Conservation (phyloP, 2,888 invertebrate genomes). For the Calephelis perditalis region DNA sequence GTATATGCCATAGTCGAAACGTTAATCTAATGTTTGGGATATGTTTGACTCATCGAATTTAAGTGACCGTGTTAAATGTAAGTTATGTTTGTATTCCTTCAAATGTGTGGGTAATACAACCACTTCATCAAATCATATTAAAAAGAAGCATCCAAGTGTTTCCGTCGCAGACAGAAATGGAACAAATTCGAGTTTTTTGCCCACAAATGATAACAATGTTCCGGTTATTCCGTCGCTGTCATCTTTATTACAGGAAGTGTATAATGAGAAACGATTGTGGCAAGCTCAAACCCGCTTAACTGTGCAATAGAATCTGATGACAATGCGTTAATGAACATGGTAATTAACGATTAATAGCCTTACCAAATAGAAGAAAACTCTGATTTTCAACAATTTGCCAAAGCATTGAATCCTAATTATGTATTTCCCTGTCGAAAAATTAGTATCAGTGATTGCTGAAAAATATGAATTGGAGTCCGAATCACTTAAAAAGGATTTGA, state of each 20-base stretch:
- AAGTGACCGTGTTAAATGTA: constrained; percentile 20
- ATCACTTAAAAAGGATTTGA: too few species aligned
- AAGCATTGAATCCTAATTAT: constrained; percentile 6
- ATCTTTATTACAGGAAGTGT: constrained; percentile 14
- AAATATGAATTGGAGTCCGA: not conserved
- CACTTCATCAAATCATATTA: constrained; percentile 27
- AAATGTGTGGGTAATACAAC: constrained; percentile 28
- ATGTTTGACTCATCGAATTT: constrained; percentile 12
- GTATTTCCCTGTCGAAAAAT: not conserved
- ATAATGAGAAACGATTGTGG: constrained; percentile 12
- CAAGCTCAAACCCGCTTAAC: constrained; percentile 7
- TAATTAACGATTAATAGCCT: constrained; percentile 3
- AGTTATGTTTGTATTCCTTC: constrained; percentile 25
- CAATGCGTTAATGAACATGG: constrained; percentile 9
- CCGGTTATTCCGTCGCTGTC: constrained; percentile 14
- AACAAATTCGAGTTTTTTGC: constrained; percentile 15
- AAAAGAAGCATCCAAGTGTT: constrained; percentile 26
- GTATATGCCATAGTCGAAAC: constrained; percentile 17
- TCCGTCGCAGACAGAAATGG: constrained; percentile 15
- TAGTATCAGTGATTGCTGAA: not conserved
- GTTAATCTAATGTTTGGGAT: constrained; percentile 19
- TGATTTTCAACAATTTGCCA: not conserved
- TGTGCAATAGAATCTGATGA: constrained; percentile 14
- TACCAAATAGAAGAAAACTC: not conserved
- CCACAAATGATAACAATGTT: constrained; percentile 17